Percentiles rank a stretch among this genome's conserved stretches.
Evolutionary conservation across 2,888 invertebrate species (phyloP).

Genomic region (Catocala fraxini): DNA sequence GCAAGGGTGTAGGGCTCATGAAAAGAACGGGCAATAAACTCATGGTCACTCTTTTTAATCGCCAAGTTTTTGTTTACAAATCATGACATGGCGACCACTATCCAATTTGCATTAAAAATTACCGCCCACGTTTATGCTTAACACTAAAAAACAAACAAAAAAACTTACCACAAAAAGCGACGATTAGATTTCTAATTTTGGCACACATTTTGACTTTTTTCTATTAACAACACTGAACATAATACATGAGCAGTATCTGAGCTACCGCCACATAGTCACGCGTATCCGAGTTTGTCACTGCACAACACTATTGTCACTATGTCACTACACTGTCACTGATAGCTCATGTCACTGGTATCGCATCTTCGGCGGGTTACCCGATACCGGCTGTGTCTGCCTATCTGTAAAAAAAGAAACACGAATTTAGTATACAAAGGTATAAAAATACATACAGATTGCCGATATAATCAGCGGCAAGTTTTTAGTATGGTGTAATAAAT

Average conservation of each 20-base stretch:
- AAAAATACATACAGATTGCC: neutral
- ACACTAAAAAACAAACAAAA: slow-evolving; percentile 5
- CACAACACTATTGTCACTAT: slow-evolving; percentile 51
- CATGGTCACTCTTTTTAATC: too few species aligned
- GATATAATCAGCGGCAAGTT: too few species aligned
- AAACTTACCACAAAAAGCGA: slow-evolving; percentile 74
- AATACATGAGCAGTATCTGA: slow-evolving; percentile 57
- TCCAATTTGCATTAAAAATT: too few species aligned
- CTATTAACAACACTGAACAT: slow-evolving; percentile 67
- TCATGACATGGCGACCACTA: too few species aligned
- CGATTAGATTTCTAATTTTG: slow-evolving; percentile 66
- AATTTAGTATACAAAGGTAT: slow-evolving; percentile 3
- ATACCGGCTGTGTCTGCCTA: neutral
- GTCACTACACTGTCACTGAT: slow-evolving; percentile 16
- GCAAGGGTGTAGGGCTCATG: too few species aligned
- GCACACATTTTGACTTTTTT: slow-evolving; percentile 74
- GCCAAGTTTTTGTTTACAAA: too few species aligned
- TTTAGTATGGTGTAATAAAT: too few species aligned
- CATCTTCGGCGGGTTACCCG: slow-evolving; percentile 13
- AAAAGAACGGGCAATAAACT: too few species aligned
- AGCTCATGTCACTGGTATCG: too few species aligned
- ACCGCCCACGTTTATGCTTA: too few species aligned
- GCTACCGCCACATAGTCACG: slow-evolving; percentile 71
- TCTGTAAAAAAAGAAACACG: slow-evolving; percentile 17
- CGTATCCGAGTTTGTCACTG: slow-evolving; percentile 37